Base-by-base conservation (phyloP, 2,113 vertebrate species). In the Dolichallabes microphthalmus region DNA sequence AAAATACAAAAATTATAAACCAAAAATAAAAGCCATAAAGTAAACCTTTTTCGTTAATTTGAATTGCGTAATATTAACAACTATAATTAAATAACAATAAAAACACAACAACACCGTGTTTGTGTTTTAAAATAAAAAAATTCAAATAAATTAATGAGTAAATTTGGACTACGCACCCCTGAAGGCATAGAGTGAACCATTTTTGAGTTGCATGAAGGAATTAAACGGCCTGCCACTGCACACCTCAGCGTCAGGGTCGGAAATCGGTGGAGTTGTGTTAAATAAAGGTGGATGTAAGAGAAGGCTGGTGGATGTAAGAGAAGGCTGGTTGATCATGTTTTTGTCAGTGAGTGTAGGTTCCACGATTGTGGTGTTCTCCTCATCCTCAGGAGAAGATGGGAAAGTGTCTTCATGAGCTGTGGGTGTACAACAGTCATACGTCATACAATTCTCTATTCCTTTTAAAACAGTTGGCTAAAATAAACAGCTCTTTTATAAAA, bases 381-480 rank as follows among this genome's bases (percentile, higher is more conserved):
- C 96, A 0, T 98, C 98, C 86, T 99, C 98, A 0, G 97, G 95
- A 69, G 92, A 86, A 17, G 88, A 85, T 8, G 83, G 86, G 53
- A 98, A 99, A 0, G 97, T 96, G 0, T 99, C 98, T 82, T 98
- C 98, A 0, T 96, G 96, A 73, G 95, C 97, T 95, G 94, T 94
- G 93, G 91, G 2, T 81, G 80, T 75, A 86, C n/a, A 73, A n/a
- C 22, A 15, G 35, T 19, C 30, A 74, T 30, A 90, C 20, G 15
- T 76, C 19, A 68, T 80, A 17, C 8, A 80, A 10, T 50, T 4
- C 19, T 10, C 77, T 58, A 73, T 55, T 75, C 22, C 27, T 64
- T 39, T n/a, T 35, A 73, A 60, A 58, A 58, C 19, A 30, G 11
- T 50, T 27, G 13, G n/a, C 25, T 57, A 58, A 57, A 79, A 79